phyloP scores from a whole-genome alignment of 2,888 invertebrate genomes.

The Erpobdella octoculata region DNA sequence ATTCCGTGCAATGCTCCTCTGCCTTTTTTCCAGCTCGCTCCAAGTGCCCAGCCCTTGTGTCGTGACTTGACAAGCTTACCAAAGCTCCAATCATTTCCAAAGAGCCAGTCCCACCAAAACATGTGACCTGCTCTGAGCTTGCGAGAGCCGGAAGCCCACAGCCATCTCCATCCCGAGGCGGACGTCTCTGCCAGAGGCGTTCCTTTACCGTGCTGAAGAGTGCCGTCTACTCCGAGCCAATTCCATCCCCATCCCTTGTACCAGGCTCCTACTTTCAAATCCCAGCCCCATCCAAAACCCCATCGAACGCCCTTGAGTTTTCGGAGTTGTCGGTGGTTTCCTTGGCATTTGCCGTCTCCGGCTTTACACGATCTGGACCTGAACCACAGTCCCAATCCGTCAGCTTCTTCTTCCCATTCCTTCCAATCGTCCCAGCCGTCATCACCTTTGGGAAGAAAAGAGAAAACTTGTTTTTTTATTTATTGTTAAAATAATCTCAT shows the following conservation, averaged over 20 bases:
- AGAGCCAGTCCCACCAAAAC: conserved; percentile 9
- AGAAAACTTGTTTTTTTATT: background rate
- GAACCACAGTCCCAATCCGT: background rate
- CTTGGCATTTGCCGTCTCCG: background rate
- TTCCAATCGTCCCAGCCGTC: background rate
- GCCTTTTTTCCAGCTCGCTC: conserved; percentile 1
- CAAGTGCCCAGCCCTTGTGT: background rate
- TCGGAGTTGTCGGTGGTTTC: background rate
- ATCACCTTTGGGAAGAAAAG: background rate
- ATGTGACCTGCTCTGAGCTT: background rate
- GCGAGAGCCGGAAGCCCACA: background rate
- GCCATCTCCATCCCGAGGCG: conserved; percentile 6
- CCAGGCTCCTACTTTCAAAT: background rate
- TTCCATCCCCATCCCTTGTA: conserved; percentile 20
- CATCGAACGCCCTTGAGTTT: background rate
- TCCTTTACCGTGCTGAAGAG: background rate
- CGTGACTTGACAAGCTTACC: background rate
- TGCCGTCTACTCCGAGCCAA: background rate
- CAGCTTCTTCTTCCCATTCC: background rate
- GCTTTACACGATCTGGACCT: background rate
- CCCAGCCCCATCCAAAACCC: conserved; percentile 19
- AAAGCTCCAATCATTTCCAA: conserved; percentile 12
- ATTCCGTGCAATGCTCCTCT: background rate
- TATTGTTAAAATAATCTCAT: background rate
- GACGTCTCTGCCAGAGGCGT: background rate